These are phyloP conservation scores for Acanthornis magna DNA, from an alignment of 2,797 vertebrate genomes.

Conservation along the genomic window DNA sequence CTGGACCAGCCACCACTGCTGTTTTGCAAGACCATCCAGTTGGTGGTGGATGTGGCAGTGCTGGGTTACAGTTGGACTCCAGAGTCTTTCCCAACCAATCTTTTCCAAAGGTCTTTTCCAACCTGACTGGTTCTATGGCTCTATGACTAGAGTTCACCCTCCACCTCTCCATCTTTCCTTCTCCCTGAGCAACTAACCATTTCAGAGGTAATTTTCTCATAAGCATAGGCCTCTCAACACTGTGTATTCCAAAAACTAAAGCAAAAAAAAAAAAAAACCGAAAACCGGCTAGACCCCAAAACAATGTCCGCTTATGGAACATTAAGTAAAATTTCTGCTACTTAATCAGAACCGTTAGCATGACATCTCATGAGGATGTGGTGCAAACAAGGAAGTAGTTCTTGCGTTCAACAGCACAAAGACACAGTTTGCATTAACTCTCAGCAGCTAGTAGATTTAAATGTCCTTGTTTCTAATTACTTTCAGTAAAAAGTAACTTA, in stretches of 20 bases:
- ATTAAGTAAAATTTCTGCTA: background rate
- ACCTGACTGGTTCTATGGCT: background rate
- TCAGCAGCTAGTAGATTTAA: background rate
- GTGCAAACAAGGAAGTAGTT: background rate
- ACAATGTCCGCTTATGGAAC: background rate
- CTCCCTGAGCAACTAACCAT: background rate
- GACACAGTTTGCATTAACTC: background rate
- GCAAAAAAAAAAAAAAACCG: background rate
- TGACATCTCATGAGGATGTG: background rate
- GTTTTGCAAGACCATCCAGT: background rate
- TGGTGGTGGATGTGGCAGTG: background rate
- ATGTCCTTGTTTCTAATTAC: background rate
- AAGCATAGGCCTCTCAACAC: background rate
- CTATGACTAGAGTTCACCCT: background rate
- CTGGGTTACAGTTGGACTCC: background rate
- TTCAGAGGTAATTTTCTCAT: background rate
- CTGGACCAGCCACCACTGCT: background rate
- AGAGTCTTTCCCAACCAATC: background rate
- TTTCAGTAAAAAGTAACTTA: background rate
- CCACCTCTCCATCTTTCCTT: background rate
- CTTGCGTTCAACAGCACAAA: background rate
- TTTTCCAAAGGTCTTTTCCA: background rate
- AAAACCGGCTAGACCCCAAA: background rate
- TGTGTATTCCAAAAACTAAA: background rate
- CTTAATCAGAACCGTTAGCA: background rate